These are phyloP conservation scores for Cricetomys ansorgei DNA, from an alignment of 2,113 vertebrate species.

Conservation along the genomic window DNA sequence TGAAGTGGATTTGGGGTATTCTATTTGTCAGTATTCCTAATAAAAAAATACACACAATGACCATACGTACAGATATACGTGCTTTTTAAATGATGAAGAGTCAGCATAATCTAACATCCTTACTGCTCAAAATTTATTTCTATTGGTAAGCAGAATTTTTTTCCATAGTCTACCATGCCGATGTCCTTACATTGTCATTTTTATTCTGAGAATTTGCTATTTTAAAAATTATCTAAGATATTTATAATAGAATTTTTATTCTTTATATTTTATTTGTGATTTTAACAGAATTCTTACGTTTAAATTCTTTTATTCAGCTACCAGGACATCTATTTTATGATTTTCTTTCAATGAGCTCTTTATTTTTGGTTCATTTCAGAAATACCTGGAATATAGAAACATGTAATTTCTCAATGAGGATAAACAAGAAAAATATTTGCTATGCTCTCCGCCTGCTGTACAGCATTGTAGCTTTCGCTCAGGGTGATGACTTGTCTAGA, in stretches of 20 bases:
- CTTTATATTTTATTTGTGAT: background rate
- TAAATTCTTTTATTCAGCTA: slow-evolving; percentile 25
- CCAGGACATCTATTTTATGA: background rate
- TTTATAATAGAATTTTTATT: slow-evolving; percentile 7
- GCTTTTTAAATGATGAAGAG: background rate
- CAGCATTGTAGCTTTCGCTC: background rate
- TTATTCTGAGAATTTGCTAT: background rate
- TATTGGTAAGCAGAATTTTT: background rate
- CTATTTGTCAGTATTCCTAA: background rate
- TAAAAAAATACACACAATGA: background rate
- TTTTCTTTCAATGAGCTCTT: slow-evolving; percentile 15
- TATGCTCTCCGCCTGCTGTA: background rate
- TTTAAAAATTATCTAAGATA: slow-evolving; percentile 39
- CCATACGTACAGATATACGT: background rate
- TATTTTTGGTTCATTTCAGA: slow-evolving; percentile 25
- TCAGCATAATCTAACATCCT: background rate
- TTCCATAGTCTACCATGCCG: background rate
- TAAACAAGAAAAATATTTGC: slow-evolving; percentile 27
- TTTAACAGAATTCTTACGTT: slow-evolving; percentile 9
- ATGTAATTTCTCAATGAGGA: slow-evolving; percentile 26
- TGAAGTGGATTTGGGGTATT: background rate
- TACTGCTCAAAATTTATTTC: slow-evolving; percentile 14
- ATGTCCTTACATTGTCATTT: slow-evolving; percentile 19
- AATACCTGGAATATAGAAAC: background rate
- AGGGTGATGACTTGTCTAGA: background rate